Evolutionary conservation across 2,888 invertebrate species (phyloP).

Genomic region (Chaetogeoica ovagalla): DNA sequence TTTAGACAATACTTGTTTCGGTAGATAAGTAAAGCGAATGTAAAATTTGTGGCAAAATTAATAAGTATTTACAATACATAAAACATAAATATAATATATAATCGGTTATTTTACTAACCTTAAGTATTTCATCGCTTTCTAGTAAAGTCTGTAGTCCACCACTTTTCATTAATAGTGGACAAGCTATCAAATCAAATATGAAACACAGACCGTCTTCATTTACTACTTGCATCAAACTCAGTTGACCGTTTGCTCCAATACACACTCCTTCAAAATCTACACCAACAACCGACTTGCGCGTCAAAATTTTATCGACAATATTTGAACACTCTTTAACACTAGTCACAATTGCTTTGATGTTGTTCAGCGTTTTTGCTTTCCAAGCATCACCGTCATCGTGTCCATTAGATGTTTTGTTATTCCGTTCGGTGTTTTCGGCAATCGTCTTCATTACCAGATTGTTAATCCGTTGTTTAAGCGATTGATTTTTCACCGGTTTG

Average conservation of each 20-base stretch:
- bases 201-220: constrained; percentile 81
- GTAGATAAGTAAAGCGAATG: too few species aligned
- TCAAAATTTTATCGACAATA: constrained; percentile 63
- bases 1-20: too few species aligned
- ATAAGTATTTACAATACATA: background rate
- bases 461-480: constrained; percentile 84
- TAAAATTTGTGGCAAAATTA: too few species aligned
- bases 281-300: constrained; percentile 67
- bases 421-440: constrained; percentile 75
- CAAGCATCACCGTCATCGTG: constrained; percentile 66
- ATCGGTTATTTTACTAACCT: constrained; percentile 63
- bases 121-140: constrained; percentile 78
- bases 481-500: constrained; percentile 67
- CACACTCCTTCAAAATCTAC: constrained; percentile 94
- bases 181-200: constrained; percentile 84
- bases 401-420: constrained; percentile 41
- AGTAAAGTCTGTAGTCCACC: constrained; percentile 79
- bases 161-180: constrained; percentile 76
- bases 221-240: constrained; percentile 84
- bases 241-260: constrained; percentile 82
- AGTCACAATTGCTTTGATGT: constrained; percentile 75
- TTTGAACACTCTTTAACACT: constrained; percentile 77
- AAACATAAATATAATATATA: background rate
- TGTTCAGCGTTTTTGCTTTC: constrained; percentile 80
- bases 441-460: constrained; percentile 84